phyloP scores from a whole-genome alignment of 2,797 vertebrate genomes.

The Nasua narica region DNA sequence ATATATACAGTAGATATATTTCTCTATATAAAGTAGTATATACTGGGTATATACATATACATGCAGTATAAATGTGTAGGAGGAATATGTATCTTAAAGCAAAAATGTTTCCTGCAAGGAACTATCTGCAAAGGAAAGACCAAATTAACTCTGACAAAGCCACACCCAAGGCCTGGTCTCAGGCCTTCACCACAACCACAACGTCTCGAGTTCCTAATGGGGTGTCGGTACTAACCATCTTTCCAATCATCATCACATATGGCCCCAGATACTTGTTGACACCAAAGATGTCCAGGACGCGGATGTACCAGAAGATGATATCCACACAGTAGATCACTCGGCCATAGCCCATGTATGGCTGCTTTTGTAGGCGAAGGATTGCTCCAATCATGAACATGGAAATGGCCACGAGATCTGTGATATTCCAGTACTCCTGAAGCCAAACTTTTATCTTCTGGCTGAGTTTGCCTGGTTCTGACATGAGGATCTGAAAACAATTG shows the following conservation, averaged over 20 bases:
- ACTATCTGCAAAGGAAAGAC: background rate
- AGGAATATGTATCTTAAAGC: background rate
- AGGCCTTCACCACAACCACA: background rate
- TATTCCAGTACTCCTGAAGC: constrained; percentile 99
- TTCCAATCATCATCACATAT: constrained; percentile 99
- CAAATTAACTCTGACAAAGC: background rate
- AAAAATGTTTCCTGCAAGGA: background rate
- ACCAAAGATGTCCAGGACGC: constrained; percentile 98
- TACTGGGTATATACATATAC: background rate
- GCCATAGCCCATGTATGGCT: constrained; percentile 98
- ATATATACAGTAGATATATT: background rate
- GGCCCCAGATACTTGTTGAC: constrained; percentile 99
- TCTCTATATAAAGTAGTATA: background rate
- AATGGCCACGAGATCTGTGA: constrained; percentile 96
- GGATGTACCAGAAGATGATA: constrained; percentile 99
- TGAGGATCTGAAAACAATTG: constrained; percentile 90
- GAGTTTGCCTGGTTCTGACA: constrained; percentile 99
- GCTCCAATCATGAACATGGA: constrained; percentile 93
- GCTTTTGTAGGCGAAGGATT: constrained; percentile 93
- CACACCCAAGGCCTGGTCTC: background rate
- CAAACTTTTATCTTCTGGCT: constrained; percentile 98
- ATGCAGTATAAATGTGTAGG: background rate
- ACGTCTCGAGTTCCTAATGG: background rate
- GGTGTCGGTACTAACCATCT: constrained; percentile 91
- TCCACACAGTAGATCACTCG: constrained; percentile 99